A percentile compares a stretch with the other conserved stretches of the same genome.
Conservation (phyloP, 2,888 invertebrate species). For the Sminthurinus aureus region DNA sequence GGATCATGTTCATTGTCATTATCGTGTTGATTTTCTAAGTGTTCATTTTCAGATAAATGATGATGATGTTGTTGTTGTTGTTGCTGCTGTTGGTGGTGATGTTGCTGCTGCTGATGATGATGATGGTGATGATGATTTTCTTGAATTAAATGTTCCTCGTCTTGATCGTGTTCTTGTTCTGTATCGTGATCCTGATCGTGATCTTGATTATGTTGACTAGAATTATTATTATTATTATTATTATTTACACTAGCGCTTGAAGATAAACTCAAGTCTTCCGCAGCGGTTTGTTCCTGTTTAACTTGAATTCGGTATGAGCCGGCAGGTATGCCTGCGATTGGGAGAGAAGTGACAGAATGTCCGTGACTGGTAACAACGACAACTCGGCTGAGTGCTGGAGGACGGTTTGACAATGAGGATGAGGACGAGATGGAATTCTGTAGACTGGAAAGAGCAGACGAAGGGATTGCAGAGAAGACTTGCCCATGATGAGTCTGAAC, state of each 20-base stretch:
- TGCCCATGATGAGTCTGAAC: slow-evolving; percentile 21
- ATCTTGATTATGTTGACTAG: slow-evolving; percentile 21
- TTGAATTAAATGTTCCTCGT: not conserved
- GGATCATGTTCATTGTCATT: not conserved
- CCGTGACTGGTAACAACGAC: slow-evolving; percentile 51
- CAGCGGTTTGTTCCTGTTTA: slow-evolving; percentile 54
- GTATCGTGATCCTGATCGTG: not conserved
- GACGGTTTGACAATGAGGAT: slow-evolving; percentile 31
- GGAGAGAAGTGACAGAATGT: not conserved
- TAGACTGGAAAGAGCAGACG: not conserved
- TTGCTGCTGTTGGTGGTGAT: slow-evolving; percentile 31
- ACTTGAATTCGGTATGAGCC: slow-evolving; percentile 48
- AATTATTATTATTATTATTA: slow-evolving; percentile 19
- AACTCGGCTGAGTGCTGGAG: slow-evolving; percentile 30
- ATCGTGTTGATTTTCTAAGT: slow-evolving; percentile 34
- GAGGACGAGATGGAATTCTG: not conserved
- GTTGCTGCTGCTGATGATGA: slow-evolving; percentile 6
- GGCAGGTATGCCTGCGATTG: slow-evolving; percentile 8
- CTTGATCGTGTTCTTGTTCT: slow-evolving; percentile 1
- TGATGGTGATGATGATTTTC: slow-evolving; percentile 31
- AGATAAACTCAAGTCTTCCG: slow-evolving; percentile 56
- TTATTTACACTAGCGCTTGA: not conserved
- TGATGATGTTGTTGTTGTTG: slow-evolving; percentile 35
- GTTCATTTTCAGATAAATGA: slow-evolving; percentile 23
- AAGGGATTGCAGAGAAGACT: slow-evolving; percentile 27